Percentiles rank a stretch among this genome's conserved stretches.
phyloP scores from a whole-genome alignment of 2,113 vertebrate species.

The Zootoca vivipara region DNA sequence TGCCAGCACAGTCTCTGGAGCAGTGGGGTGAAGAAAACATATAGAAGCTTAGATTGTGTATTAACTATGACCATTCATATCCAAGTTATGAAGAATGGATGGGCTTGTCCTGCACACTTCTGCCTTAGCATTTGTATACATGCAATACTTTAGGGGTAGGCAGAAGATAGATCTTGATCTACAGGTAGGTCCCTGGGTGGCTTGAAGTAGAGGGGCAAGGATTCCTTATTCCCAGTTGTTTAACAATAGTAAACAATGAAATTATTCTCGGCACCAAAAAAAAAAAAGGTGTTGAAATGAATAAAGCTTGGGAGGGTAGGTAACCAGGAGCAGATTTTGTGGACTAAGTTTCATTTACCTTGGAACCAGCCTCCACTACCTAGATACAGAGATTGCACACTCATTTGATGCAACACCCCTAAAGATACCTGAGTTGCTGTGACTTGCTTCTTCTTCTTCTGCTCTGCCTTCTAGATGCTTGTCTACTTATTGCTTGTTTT shows the following conservation, averaged over 20 bases:
- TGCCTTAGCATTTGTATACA: neutral
- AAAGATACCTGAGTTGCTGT: neutral
- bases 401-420: too few relatives aligned
- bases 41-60: neutral
- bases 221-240: too few relatives aligned
- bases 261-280: too few relatives aligned
- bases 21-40: neutral
- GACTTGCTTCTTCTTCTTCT: neutral
- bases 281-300: too few relatives aligned
- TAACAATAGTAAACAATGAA: too few relatives aligned
- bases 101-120: constrained; percentile 8
- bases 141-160: too few relatives aligned
- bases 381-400: too few relatives aligned
- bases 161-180: neutral
- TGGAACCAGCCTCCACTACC: too few relatives aligned
- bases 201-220: too few relatives aligned
- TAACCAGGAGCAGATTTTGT: too few relatives aligned
- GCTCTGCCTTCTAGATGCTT: neutral
- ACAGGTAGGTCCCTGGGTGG: neutral
- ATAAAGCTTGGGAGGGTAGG: too few relatives aligned
- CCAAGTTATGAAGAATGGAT: neutral
- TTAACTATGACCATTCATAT: neutral
- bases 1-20: constrained; percentile 1
- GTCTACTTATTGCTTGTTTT: neutral
- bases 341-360: too few relatives aligned